Conservation (phyloP, 2,797 vertebrate species). For the Pseudomugil tenellus region DNA sequence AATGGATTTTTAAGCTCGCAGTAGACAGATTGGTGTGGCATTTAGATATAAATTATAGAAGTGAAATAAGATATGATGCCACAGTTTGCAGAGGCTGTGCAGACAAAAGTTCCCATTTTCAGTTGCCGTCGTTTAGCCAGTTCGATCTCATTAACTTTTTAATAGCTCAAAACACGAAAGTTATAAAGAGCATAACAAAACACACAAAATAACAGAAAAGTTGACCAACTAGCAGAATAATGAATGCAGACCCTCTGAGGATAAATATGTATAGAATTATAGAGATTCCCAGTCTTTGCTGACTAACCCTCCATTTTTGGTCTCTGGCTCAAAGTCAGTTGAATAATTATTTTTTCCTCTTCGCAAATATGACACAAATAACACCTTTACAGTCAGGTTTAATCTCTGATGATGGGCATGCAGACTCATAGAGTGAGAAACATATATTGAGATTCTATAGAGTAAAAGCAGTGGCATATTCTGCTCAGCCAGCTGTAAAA, state of each 20-base stretch:
- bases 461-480: conserved; percentile 41
- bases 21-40: too few species aligned
- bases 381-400: conserved; percentile 9
- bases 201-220: neutral
- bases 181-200: too few species aligned
- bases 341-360: neutral
- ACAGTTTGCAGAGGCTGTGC: too few species aligned
- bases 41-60: too few species aligned
- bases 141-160: too few species aligned
- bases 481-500: conserved; percentile 50
- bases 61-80: too few species aligned
- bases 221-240: neutral
- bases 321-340: neutral
- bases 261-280: neutral
- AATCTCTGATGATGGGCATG: conserved; percentile 5
- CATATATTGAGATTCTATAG: conserved; percentile 42
- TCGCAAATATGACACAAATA: neutral
- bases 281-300: too few species aligned
- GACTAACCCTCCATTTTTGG: neutral
- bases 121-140: too few species aligned
- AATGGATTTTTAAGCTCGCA: too few species aligned
- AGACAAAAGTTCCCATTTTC: too few species aligned
- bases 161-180: too few species aligned
- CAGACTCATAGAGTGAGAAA: conserved; percentile 4
- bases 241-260: neutral